Evolutionary conservation across 2,113 vertebrate species (phyloP), one percentile per base, ranked within the genome.

Genomic region (Calidris pygmaea): DNA sequence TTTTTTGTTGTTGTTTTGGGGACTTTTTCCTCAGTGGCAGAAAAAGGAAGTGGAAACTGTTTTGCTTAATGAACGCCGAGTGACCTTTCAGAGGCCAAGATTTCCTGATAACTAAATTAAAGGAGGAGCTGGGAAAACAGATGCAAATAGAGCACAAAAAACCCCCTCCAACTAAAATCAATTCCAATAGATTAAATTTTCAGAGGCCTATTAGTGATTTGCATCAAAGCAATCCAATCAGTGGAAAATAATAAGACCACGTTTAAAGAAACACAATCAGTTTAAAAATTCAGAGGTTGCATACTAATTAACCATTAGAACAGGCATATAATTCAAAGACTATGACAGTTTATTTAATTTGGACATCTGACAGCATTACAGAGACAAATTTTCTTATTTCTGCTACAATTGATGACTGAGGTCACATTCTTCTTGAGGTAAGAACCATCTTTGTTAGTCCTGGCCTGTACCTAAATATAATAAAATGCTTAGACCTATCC

Each of bases 141-240:
- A 92, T 50, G 53, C 32, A 93, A 95, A 93, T 5, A 62, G 70
- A 92, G 47, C 55, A 91, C 74, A 68, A 21, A 88, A 58, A 10
- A 5, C 0, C 1, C 71, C 81, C 85, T 87, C 78, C 47, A 89
- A 81, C 88, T 89, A 96, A 96, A 95, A 95, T 94, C 83, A 87
- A 93, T 96, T 75, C 17, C 48, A 73, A 94, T 20, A 71, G 92
- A 94, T 76, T 77, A 58, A 41, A 58, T 94, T 89, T 96, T 59
- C 84, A 85, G 78, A 90, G 50, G 27, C 29, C 89, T 91, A 56
- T 37, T 85, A 89, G 74, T 52, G 47, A 91, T 77, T 66, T 53
- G 29, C 47, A 87, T 76, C 70, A 83, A 79, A 89, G 58, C 65
- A 87, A 82, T 41, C 78, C 24, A 81, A 87, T 85, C 48, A 63